phyloP scores from a whole-genome alignment of 2,113 vertebrate species.

The Halcyon malimbica region DNA sequence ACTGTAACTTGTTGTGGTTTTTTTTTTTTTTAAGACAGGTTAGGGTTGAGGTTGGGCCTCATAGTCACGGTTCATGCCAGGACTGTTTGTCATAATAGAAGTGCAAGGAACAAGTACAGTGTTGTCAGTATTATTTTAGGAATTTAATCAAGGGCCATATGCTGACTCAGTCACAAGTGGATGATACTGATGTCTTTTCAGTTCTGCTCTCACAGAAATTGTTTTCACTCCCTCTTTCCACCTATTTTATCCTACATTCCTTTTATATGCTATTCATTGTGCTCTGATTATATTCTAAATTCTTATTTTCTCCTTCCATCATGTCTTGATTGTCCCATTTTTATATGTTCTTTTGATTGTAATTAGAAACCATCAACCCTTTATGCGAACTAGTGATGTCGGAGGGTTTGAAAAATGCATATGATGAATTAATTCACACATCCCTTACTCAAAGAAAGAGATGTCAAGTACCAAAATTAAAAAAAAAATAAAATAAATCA shows the following conservation, averaged over 20 bases:
- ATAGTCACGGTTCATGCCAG: neutral
- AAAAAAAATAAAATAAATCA: neutral
- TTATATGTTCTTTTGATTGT: neutral
- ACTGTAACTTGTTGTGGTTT: neutral
- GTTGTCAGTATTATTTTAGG: constrained; percentile 40
- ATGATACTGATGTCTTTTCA: neutral
- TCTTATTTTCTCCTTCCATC: neutral
- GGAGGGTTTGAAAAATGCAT: neutral
- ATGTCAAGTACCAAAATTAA: neutral
- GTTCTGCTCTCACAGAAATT: neutral
- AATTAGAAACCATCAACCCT: neutral
- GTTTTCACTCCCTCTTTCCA: neutral
- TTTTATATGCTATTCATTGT: neutral
- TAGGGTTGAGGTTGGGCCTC: neutral
- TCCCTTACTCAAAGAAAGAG: neutral
- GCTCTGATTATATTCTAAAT: neutral
- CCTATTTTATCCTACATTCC: neutral
- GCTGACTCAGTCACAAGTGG: constrained; percentile 30
- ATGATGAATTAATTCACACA: neutral
- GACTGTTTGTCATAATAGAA: constrained; percentile 16
- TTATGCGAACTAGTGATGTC: neutral
- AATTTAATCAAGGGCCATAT: constrained; percentile 43
- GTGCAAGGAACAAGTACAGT: neutral
- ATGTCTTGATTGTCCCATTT: neutral
- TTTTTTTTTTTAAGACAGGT: neutral